Conservation (phyloP, 2,888 invertebrate species). For the Melinopterus prodromus region DNA sequence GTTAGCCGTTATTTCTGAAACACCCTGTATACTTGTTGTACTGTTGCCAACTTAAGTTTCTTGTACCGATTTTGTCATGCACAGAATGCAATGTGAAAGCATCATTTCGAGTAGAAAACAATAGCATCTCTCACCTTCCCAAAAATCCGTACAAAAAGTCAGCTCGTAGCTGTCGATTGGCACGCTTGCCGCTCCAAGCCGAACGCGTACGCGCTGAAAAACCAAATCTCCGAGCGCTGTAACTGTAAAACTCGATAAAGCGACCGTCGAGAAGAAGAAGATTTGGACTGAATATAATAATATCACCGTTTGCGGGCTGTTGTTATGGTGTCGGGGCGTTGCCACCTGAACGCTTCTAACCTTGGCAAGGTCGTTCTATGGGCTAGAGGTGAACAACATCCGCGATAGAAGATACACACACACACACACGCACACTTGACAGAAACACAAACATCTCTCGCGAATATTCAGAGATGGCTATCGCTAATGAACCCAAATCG, state of each 20-base stretch:
- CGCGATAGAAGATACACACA: constrained; percentile 8
- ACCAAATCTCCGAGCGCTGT: not conserved
- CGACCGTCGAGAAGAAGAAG: not conserved
- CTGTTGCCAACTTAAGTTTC: not conserved
- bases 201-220: not conserved
- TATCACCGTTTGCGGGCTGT: not conserved
- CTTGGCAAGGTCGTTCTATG: constrained; percentile 57
- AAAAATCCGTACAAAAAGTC: not conserved
- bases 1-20: too few species aligned
- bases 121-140: not conserved
- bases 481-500: not conserved
- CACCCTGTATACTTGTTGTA: too few species aligned
- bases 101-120: not conserved
- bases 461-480: not conserved
- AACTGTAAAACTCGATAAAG: not conserved
- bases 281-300: not conserved
- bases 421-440: not conserved
- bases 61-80: not conserved
- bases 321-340: constrained; percentile 4
- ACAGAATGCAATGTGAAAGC: not conserved
- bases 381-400: constrained; percentile 54
- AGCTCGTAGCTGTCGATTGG: not conserved
- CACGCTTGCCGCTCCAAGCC: not conserved
- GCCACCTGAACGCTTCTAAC: constrained; percentile 48
- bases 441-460: not conserved